Conservation (phyloP, 1,140 invertebrate genomes). For the Condylostylus longicornis region DNA sequence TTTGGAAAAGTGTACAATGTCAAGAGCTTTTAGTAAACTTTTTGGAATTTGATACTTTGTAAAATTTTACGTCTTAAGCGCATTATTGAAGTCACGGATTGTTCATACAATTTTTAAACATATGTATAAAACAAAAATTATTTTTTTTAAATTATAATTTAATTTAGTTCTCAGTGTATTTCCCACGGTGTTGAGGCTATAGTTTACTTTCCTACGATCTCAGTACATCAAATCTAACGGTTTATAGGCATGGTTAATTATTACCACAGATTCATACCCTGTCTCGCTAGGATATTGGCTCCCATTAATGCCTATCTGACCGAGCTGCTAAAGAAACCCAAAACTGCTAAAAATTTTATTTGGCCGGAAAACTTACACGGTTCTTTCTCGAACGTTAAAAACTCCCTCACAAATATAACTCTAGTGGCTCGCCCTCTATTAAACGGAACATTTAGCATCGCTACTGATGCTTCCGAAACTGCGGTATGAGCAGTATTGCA, state of each 20-base stretch:
- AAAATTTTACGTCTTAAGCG: too few species aligned
- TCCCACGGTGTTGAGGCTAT: constrained; percentile 12
- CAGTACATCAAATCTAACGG: constrained; percentile 11
- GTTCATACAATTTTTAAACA: too few species aligned
- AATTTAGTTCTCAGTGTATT: constrained; percentile 16
- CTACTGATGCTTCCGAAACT: too few species aligned
- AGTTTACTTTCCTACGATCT: constrained; percentile 8
- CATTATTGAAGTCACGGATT: too few species aligned
- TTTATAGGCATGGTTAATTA: constrained; percentile 34
- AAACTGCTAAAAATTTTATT: constrained; percentile 9
- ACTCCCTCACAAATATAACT: neutral
- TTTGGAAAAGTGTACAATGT: too few species aligned
- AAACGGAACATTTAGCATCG: too few species aligned
- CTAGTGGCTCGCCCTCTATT: neutral
- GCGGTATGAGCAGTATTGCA: too few species aligned
- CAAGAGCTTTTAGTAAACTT: too few species aligned
- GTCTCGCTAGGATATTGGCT: constrained; percentile 9
- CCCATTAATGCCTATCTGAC: constrained; percentile 16
- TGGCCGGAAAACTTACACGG: neutral
- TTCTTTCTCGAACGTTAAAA: neutral
- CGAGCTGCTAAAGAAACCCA: constrained; percentile 12
- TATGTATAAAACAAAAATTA: too few species aligned
- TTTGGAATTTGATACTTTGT: too few species aligned
- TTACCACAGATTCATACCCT: constrained; percentile 16
- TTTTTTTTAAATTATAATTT: too few species aligned